Evolutionary conservation across 2,888 invertebrate species (phyloP).

Genomic region (Loripinus fragilis): DNA sequence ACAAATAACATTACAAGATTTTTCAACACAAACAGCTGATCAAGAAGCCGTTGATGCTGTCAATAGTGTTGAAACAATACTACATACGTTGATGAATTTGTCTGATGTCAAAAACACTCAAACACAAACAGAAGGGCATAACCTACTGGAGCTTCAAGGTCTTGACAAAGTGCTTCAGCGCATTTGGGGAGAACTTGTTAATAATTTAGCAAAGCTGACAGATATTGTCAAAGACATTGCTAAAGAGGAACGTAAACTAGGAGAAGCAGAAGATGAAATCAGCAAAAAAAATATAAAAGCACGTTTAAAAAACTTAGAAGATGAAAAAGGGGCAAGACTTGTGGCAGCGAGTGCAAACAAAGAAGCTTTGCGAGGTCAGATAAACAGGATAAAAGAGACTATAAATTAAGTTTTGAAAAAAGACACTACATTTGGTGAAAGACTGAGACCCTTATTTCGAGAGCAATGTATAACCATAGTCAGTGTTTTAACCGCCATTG

Average conservation of each 20-base stretch:
- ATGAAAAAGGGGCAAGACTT: constrained; percentile 6
- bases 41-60: constrained; percentile 26
- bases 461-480: no score
- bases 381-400: no score
- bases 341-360: no score
- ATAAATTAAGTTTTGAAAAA: no score
- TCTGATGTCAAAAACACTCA: neutral
- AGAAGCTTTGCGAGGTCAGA: no score
- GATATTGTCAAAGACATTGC: neutral
- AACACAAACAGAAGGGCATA: neutral
- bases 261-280: no score
- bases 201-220: neutral
- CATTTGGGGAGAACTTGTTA: no score
- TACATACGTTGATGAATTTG: neutral
- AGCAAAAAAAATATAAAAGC: no score
- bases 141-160: neutral
- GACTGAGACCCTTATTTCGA: no score
- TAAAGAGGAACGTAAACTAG: no score
- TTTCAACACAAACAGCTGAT: constrained; percentile 36
- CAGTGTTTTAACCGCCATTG: constrained; percentile 9
- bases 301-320: neutral
- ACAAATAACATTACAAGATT: no score
- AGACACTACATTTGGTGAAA: no score
- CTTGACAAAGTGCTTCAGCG: neutral
- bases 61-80: neutral